These are phyloP conservation scores for Cosmia trapezina DNA, from an alignment of 2,888 invertebrate genomes.

Conservation along the genomic window DNA sequence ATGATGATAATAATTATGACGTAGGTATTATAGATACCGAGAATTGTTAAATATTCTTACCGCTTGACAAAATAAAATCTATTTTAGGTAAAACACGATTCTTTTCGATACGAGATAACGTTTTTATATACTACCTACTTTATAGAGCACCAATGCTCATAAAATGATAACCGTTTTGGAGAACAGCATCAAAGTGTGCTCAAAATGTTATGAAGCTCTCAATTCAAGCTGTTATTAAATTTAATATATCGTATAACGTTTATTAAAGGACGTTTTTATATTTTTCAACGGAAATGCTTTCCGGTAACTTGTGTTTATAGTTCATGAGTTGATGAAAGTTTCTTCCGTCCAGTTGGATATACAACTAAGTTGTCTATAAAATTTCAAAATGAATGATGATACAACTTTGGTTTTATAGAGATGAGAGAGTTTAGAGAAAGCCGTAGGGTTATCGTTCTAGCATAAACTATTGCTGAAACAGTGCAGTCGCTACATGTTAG, in stretches of 20 bases:
- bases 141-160: conserved; percentile 50
- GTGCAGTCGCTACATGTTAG: too few relatives aligned
- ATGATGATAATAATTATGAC: neutral
- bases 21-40: neutral
- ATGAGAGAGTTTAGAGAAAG: neutral
- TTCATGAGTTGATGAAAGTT: conserved; percentile 36
- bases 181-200: conserved; percentile 40
- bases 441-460: neutral
- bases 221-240: conserved; percentile 62
- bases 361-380: neutral
- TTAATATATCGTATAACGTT: conserved; percentile 59
- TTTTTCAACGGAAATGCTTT: conserved; percentile 26
- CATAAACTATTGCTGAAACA: too few relatives aligned
- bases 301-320: conserved; percentile 19
- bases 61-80: conserved; percentile 9
- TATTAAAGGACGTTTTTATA: conserved; percentile 39
- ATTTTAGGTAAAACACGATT: conserved; percentile 20
- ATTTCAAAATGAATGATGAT: neutral
- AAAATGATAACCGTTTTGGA: conserved; percentile 56
- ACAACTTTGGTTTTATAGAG: neutral
- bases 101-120: conserved; percentile 4
- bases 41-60: neutral
- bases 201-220: conserved; percentile 60
- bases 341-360: neutral
- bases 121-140: too few relatives aligned